These are phyloP conservation scores for Sarcophaga subvicina DNA, from an alignment of 2,888 invertebrate species.

Conservation along the genomic window DNA sequence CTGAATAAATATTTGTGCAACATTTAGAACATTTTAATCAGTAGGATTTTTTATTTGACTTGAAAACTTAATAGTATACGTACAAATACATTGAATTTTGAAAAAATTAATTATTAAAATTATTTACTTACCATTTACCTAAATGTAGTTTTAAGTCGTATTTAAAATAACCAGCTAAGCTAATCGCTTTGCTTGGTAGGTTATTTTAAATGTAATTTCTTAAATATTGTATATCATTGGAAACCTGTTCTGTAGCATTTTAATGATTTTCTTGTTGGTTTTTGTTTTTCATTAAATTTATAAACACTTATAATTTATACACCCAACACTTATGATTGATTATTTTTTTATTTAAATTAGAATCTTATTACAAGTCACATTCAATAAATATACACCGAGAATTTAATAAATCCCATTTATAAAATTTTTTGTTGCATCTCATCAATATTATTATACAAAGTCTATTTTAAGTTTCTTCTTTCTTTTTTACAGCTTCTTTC, in stretches of 20 bases:
- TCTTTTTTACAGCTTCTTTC: constrained; percentile 34
- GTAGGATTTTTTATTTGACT: neutral
- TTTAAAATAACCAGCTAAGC: constrained; percentile 35
- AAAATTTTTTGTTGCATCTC: constrained; percentile 25
- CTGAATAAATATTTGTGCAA: constrained; percentile 48
- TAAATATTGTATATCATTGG: constrained; percentile 58
- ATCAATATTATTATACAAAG: constrained; percentile 26
- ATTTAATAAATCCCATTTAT: constrained; percentile 50
- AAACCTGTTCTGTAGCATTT: constrained; percentile 63
- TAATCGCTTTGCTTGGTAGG: neutral
- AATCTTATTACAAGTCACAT: constrained; percentile 49
- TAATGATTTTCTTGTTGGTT: constrained; percentile 18
- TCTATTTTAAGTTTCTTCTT: constrained; percentile 8
- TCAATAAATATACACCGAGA: constrained; percentile 63
- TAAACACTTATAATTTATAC: constrained; percentile 63
- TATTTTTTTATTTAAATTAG: constrained; percentile 27
- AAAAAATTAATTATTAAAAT: neutral
- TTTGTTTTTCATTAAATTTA: constrained; percentile 49
- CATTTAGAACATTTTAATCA: constrained; percentile 40
- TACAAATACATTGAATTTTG: constrained; percentile 15
- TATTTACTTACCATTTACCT: constrained; percentile 63
- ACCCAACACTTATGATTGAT: constrained; percentile 57
- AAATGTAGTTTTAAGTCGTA: constrained; percentile 43
- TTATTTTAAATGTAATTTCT: constrained; percentile 53
- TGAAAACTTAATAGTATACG: neutral